Base-by-base conservation (phyloP, 2,888 invertebrate species). In the Tetanocera ferruginea region DNA sequence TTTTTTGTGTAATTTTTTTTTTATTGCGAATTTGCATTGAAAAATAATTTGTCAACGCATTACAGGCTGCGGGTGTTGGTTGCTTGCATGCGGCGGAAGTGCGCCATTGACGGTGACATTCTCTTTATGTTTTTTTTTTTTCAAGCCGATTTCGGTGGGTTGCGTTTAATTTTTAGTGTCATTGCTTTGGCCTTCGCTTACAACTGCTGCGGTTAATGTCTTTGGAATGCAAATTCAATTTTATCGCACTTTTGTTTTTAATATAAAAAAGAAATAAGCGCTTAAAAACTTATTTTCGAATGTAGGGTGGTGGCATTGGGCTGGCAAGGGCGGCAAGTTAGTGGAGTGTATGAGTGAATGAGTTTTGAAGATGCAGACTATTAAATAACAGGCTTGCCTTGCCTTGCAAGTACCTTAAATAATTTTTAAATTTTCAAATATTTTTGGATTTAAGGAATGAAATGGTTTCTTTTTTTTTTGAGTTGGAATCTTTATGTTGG, bases 131-230 rank as follows among this genome's bases (percentile, higher is more conserved):
- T 60, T n/a, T 72, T 23, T 23, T 52, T 14, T 14, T 72, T 57
- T 9, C 1, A 78, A 78, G 78, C 71, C 72, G 74, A 17, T 80
- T 74, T 73, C 67, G 72, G 43, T 43, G 43, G 60, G 82, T 82
- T 78, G 77, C 76, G 79, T 84, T 86, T 84, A 82, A 84, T 84
- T 86, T 86, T 82, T 83, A 82, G 83, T 84, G 83, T 82, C 79
- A 80, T 80, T 80, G 76, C 76, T 79, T 77, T 67, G 73, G 64
- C 80, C 80, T 64, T 76, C 69, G 74, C 62, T 77, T 83, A 86
- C 84, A 84, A 87, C 87, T 86, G 87, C 88, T 88, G 88, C 84
- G 87, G 85, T 87, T 89, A 88, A 88, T 88, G 89, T 87, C 86
- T 88, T 89, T 88, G 85, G 86, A 87, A 83, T 83, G 83, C 82